These are phyloP conservation scores for Acanthaster planci DNA, from an alignment of 35 echinoderm and acorn worm species.

Conservation along the genomic window DNA sequence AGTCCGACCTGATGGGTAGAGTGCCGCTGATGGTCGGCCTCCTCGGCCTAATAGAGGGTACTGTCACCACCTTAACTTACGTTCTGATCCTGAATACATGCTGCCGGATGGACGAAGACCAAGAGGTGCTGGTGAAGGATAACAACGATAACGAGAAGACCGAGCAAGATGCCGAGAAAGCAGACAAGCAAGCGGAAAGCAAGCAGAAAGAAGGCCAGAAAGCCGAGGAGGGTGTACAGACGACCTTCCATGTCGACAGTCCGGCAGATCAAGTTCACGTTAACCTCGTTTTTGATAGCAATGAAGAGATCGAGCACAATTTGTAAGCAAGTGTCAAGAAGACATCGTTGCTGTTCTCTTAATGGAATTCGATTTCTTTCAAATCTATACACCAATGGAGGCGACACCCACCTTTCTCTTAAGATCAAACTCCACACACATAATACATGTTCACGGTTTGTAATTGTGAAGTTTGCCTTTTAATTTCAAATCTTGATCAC, in stretches of 20 bases:
- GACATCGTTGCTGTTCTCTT: too few species aligned
- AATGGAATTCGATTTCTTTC: too few species aligned
- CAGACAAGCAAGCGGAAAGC: neutral
- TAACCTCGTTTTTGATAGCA: neutral
- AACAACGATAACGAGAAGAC: neutral
- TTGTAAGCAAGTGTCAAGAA: too few species aligned
- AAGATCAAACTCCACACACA: too few species aligned
- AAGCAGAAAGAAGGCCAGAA: neutral
- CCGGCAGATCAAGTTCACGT: conserved; percentile 1
- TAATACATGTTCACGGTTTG: too few species aligned
- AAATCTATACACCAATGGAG: too few species aligned
- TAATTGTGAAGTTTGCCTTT: too few species aligned
- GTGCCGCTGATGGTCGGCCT: conserved; percentile 70
- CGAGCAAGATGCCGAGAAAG: neutral
- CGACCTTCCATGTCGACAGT: neutral
- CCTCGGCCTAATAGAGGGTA: conserved; percentile 52
- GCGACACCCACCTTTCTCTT: too few species aligned
- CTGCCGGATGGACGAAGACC: neutral
- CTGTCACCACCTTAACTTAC: conserved; percentile 37
- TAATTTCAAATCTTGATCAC: too few species aligned
- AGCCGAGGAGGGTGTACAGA: neutral
- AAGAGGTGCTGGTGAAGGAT: neutral
- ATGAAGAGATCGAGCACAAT: neutral
- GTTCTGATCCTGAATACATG: neutral
- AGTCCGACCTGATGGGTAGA: conserved; percentile 66